Evolutionary conservation across 2,888 invertebrate species (phyloP).

Genomic region (Yponomeuta evonymella): DNA sequence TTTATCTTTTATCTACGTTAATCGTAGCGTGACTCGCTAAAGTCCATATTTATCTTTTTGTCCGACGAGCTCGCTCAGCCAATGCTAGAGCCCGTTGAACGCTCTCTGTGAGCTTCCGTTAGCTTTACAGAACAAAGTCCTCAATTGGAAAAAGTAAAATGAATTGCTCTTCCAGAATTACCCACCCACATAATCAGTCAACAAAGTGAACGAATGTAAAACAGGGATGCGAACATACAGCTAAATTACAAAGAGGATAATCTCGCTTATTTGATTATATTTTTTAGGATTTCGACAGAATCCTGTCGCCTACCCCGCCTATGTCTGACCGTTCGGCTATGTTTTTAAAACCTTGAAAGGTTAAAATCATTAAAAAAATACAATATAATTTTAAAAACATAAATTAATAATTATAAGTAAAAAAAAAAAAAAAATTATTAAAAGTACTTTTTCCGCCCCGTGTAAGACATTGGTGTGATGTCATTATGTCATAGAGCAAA

Average conservation of each 20-base stretch:
- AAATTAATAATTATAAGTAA: too few relatives aligned
- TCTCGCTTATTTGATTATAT: background rate
- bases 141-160: background rate
- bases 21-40: background rate
- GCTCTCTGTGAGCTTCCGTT: background rate
- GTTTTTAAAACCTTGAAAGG: too few relatives aligned
- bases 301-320: too few relatives aligned
- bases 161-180: background rate
- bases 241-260: background rate
- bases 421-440: too few relatives aligned
- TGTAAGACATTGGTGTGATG: too few relatives aligned
- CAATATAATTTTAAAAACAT: too few relatives aligned
- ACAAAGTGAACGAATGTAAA: background rate
- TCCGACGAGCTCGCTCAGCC: background rate
- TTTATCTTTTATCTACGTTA: too few relatives aligned
- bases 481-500: too few relatives aligned
- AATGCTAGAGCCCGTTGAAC: background rate
- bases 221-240: background rate
- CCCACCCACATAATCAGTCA: background rate
- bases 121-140: background rate
- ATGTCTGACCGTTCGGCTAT: too few relatives aligned
- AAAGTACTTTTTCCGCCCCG: too few relatives aligned
- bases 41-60: background rate
- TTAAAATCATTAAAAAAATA: too few relatives aligned
- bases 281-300: background rate